These are phyloP conservation scores for Trichogramma pretiosum DNA, from an alignment of 1,140 invertebrate genomes.

Conservation along the genomic window DNA sequence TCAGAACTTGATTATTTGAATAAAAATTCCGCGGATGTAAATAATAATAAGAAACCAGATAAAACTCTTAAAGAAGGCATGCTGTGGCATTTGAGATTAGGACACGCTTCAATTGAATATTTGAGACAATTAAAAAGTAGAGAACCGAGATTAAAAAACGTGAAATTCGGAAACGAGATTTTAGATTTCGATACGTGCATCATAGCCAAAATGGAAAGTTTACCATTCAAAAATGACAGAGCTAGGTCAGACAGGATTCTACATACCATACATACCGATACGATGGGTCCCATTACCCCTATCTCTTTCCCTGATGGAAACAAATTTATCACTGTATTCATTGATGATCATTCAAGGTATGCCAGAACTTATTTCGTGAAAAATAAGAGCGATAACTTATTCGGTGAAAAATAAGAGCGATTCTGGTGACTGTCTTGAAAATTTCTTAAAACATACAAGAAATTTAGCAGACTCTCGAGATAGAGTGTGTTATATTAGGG, in stretches of 20 bases:
- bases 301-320: conserved; percentile 1
- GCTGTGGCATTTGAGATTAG: conserved; percentile 20
- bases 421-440: background rate
- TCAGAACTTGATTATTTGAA: too few species aligned
- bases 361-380: conserved; percentile 5
- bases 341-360: conserved; percentile 11
- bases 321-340: conserved; percentile 9
- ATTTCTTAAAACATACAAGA: conserved; percentile 3
- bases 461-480: background rate
- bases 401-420: conserved; percentile 3
- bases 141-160: conserved; percentile 4
- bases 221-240: conserved; percentile 8
- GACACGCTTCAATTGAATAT: conserved; percentile 14
- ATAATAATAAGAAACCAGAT: too few species aligned
- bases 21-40: too few species aligned
- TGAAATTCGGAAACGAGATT: conserved; percentile 14
- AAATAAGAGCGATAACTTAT: conserved; percentile 3
- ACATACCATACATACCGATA: conserved; percentile 14
- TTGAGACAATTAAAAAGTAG: conserved; percentile 14
- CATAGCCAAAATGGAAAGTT: conserved; percentile 8
- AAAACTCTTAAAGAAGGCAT: conserved; percentile 14
- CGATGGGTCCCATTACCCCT: conserved; percentile 13
- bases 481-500: background rate
- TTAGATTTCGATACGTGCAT: conserved; percentile 14
- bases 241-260: background rate